Evolutionary conservation across 2,113 vertebrate species (phyloP).

Genomic region (Rostratula benghalensis): DNA sequence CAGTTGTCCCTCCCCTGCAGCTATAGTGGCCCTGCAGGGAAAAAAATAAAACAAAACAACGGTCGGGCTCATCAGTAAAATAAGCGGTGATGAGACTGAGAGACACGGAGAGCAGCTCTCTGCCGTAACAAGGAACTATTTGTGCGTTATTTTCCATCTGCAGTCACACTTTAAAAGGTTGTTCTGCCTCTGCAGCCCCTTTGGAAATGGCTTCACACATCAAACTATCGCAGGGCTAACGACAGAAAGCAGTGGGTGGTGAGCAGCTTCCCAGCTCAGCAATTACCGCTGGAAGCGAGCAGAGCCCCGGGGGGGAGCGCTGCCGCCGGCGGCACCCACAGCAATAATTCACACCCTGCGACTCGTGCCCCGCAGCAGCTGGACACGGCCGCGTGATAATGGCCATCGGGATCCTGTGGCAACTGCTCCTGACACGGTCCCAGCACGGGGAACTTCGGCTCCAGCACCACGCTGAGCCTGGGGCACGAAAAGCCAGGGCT

Average conservation of each 20-base stretch:
- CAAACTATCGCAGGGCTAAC: background rate
- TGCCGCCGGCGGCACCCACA: background rate
- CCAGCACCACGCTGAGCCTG: accelerated
- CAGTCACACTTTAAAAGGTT: constrained; percentile 53
- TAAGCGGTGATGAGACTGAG: constrained; percentile 27
- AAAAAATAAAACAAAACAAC: background rate
- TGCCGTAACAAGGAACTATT: constrained; percentile 34
- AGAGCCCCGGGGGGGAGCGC: background rate
- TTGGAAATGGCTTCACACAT: constrained; percentile 37
- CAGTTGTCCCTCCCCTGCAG: background rate
- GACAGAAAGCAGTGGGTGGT: constrained; percentile 28
- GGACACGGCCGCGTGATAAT: background rate
- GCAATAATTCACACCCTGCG: background rate
- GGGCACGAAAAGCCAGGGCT: background rate
- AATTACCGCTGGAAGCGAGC: background rate
- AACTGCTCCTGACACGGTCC: background rate
- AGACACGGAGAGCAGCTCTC: background rate
- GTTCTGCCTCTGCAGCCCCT: constrained; percentile 39
- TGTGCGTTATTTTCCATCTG: constrained; percentile 18
- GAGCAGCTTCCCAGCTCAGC: background rate
- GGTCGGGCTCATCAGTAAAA: constrained; percentile 20
- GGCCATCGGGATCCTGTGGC: background rate
- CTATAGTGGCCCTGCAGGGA: background rate
- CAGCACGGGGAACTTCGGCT: background rate
- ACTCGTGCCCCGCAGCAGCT: background rate